Base-by-base conservation (phyloP, 2,113 vertebrate species). In the Rhagologus leucostigma region DNA sequence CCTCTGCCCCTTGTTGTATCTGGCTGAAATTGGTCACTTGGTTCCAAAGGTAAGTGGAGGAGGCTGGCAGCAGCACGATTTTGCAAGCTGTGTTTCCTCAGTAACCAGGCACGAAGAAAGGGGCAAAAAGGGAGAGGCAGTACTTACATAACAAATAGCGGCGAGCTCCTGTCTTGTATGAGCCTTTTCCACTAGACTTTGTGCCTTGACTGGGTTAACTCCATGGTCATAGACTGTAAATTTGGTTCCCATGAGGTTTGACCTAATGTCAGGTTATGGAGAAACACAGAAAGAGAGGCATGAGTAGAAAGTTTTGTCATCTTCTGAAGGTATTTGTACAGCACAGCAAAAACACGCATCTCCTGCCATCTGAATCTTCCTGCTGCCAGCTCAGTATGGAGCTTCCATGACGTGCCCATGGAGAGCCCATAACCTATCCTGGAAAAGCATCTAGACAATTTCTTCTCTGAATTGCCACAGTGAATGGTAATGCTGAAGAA, bases 231-330 rank as follows among this genome's bases (percentile, higher is more conserved):
- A 99, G 53, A 99, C 99, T 1, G 99, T 99, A 96, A 99, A 99
- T 96, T 99, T 99, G 55, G 99, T 99, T 77, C 99, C 99, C 99
- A 99, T 99, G 73, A 99, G 98, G 97, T 99, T 99, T 87, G 99
- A 99, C 96, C 99, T 99, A 95, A 49, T 42, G 53, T 56, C 65
- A 93, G 82, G 46, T 95, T 86, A 88, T 10, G 13, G 55, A 86
- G 86, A 95, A 63, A 93, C 29, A 95, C 44, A 90, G 21, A 89
- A 63, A 93, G 39, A 92, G 35, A 77, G 17, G 16, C 8, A 39
- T 90, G 56, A 95, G 24, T 63, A 35, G 35, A 71, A 86, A 47
- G 29, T 73, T 79, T 55, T 84, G 11, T 24, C 60, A 87, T 75
- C 32, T 86, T 77, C 44, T 56, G 30, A 26, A 86, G 30, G 55